Conservation (phyloP, 2,888 invertebrate species). For the Meliscaeva auricollis region DNA sequence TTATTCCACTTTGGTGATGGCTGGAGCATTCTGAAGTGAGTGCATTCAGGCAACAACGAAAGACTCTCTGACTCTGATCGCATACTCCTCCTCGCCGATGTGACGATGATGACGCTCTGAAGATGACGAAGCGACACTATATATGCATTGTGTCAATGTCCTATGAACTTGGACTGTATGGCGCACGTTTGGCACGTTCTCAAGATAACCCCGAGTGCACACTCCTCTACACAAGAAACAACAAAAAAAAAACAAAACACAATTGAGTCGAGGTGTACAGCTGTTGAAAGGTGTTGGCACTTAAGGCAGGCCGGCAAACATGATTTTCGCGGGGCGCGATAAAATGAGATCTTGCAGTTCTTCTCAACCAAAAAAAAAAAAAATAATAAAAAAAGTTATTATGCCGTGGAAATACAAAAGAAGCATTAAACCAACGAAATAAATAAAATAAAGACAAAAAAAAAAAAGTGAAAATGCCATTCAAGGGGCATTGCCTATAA, state of each 20-base stretch:
- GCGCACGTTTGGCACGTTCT: constrained; percentile 76
- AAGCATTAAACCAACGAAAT: constrained; percentile 7
- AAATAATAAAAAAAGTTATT: constrained; percentile 20
- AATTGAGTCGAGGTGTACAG: constrained; percentile 53
- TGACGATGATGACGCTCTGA: constrained; percentile 35
- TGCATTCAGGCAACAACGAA: constrained; percentile 40
- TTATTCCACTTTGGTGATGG: constrained; percentile 33
- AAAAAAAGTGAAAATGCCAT: constrained; percentile 56
- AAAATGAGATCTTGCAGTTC: constrained; percentile 51
- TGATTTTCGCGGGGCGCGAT: constrained; percentile 50
- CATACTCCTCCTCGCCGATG: background rate
- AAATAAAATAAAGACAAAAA: constrained; percentile 1
- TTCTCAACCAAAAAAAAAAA: constrained; percentile 14
- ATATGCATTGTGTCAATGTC: constrained; percentile 69
- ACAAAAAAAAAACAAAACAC: constrained; percentile 1
- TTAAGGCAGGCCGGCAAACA: constrained; percentile 42
- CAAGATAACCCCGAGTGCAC: constrained; percentile 57
- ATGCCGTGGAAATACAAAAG: constrained; percentile 12
- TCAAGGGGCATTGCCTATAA: constrained; percentile 65
- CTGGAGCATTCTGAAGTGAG: constrained; percentile 23
- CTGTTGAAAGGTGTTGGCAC: constrained; percentile 64
- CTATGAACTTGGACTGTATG: constrained; percentile 71
- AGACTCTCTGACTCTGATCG: background rate
- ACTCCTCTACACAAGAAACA: background rate
- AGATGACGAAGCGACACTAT: constrained; percentile 38